A percentile compares a stretch with the other conserved stretches of the same genome.
These are phyloP conservation scores for Percina caprodes DNA, from an alignment of 2,113 vertebrate genomes.

Conservation along the genomic window DNA sequence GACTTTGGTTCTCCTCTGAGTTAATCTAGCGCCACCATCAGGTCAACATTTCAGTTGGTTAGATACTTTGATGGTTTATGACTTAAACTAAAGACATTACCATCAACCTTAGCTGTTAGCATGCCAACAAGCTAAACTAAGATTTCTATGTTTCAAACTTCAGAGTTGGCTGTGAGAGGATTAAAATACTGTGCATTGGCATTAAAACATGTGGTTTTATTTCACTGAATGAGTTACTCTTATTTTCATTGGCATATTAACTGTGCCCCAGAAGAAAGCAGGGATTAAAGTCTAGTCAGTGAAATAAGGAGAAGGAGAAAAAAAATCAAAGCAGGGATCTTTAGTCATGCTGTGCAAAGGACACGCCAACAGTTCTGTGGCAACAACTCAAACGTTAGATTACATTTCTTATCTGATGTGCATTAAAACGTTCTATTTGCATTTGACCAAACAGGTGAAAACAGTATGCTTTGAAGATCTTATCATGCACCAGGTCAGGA, in stretches of 20 bases:
- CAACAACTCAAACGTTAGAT: conserved; percentile 23
- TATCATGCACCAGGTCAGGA: neutral
- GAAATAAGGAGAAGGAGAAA: conserved; percentile 22
- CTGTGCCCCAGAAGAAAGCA: conserved; percentile 25
- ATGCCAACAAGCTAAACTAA: too few relatives aligned
- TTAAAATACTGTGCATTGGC: neutral
- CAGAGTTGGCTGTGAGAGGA: neutral
- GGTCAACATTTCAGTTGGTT: neutral
- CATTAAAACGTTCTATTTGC: neutral
- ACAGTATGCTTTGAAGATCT: neutral
- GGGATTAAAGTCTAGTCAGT: conserved; percentile 43
- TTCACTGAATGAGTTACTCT: neutral
- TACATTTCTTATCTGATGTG: neutral
- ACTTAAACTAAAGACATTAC: neutral
- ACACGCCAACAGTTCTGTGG: neutral
- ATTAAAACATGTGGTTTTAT: neutral
- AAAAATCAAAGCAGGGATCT: conserved; percentile 24
- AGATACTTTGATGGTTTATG: too few relatives aligned
- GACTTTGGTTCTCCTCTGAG: neutral
- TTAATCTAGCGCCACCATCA: neutral
- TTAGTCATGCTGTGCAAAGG: conserved; percentile 18
- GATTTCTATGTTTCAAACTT: neutral
- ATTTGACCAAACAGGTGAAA: conserved; percentile 4
- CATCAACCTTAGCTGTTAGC: too few relatives aligned
- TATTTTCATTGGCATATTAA: conserved; percentile 32